Evolutionary conservation across 2,113 vertebrate genomes (phyloP), one percentile per base, ranked within the genome.

Genomic region (Notiomystis cincta): DNA sequence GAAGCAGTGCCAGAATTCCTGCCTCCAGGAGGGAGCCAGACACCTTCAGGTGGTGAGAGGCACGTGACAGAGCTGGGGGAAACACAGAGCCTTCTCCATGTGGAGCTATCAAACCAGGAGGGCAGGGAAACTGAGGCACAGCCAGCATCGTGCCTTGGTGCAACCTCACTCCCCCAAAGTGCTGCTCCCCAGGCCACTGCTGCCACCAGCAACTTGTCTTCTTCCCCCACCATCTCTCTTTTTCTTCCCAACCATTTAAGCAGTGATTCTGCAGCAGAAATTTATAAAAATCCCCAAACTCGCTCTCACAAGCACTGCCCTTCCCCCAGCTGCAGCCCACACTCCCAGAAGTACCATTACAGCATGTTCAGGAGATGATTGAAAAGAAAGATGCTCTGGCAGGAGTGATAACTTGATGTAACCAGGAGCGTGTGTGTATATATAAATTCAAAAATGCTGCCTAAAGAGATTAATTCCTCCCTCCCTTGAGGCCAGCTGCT

Each of bases 51-150:
- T 0, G 1, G 18, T 60, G 93, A 92, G 1, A 15, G 47, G 76
- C 66, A 11, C 4, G 13, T 53, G 51, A 28, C 42, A 44, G 15
- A 60, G 57, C 47, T 75, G 73, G 9, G 8, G 64, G 7, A 57
- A 48, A 22, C 31, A 86, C 0, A 0, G 64, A 89, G 64, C 64
- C 42, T 45, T 31, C 65, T 24, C 33, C 47, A 58, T 3, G 16
- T 5, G 0, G 7, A 50, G 44, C 15, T 8, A 6, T 2, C 0
- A 2, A 31, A 51, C 13, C 4, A 42, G 44, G 13, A 31, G 14
- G 28, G 7, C n/a, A 15, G 75, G 13, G 85, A 85, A 64, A 72
- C 75, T 30, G 79, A 87, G 88, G 70, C 66, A 90, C 25, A 5
- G 48, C 23, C 31, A 75, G 23, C 60, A 38, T 1, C 2, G 14